Percentiles rank a stretch among this genome's conserved stretches.
These are phyloP conservation scores for Euwallacea fornicatus DNA, from an alignment of 1,140 invertebrate genomes.

Conservation along the genomic window DNA sequence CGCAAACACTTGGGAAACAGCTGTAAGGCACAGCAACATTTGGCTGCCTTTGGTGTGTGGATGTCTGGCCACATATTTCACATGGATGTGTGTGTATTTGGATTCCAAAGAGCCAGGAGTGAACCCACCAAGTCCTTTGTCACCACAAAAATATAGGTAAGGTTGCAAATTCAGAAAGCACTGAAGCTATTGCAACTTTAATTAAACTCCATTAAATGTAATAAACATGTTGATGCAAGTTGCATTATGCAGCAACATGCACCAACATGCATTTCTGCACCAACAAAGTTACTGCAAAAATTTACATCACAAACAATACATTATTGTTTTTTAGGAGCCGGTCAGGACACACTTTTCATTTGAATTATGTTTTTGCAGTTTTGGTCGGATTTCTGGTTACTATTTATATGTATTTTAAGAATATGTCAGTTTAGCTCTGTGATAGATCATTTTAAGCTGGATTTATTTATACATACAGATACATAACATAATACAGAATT, in stretches of 20 bases:
- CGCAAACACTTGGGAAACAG: constrained; percentile 42
- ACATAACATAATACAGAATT: too few relatives aligned
- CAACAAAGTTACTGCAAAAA: too few relatives aligned
- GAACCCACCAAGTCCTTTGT: constrained; percentile 56
- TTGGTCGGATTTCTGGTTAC: constrained; percentile 47
- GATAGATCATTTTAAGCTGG: constrained; percentile 3
- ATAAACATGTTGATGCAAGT: not conserved
- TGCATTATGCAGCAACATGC: too few relatives aligned
- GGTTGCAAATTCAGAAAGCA: not conserved
- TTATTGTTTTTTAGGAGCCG: constrained; percentile 44
- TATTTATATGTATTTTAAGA: constrained; percentile 47
- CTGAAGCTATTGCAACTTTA: not conserved
- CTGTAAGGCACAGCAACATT: constrained; percentile 28
- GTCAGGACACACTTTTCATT: constrained; percentile 51
- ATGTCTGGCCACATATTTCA: constrained; percentile 50
- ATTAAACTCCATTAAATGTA: constrained; percentile 1
- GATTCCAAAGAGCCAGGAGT: constrained; percentile 57
- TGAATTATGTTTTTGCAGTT: constrained; percentile 51
- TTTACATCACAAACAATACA: not conserved
- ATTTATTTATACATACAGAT: too few relatives aligned
- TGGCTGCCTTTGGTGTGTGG: constrained; percentile 52
- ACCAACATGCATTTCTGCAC: too few relatives aligned
- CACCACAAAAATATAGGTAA: constrained; percentile 51
- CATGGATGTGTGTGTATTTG: constrained; percentile 56
- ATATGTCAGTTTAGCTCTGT: constrained; percentile 14